phyloP scores from a whole-genome alignment of 2,888 invertebrate species.

The Lingula anatina region DNA sequence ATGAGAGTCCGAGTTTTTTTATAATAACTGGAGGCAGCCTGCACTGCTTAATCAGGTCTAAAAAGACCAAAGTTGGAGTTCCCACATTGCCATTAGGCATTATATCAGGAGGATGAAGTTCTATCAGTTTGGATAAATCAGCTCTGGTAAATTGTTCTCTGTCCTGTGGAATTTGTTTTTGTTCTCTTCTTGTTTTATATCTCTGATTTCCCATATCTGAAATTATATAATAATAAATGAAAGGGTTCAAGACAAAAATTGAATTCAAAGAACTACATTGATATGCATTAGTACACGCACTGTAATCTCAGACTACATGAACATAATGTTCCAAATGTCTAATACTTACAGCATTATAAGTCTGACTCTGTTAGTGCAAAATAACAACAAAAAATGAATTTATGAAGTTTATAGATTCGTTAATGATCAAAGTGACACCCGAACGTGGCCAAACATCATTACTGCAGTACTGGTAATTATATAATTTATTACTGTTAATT shows the following conservation, averaged over 20 bases:
- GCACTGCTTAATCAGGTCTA: slow-evolving; percentile 54
- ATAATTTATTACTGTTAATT: too few species aligned
- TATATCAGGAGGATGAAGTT: slow-evolving; percentile 43
- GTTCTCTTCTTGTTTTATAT: slow-evolving; percentile 33
- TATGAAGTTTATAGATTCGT: too few species aligned
- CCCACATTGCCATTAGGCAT: slow-evolving; percentile 60
- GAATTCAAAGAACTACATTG: not conserved
- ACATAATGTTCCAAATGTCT: too few species aligned
- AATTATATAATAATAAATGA: not conserved
- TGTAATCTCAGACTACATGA: not conserved
- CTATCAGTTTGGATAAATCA: slow-evolving; percentile 37
- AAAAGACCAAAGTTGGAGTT: slow-evolving; percentile 55
- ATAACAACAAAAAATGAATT: too few species aligned
- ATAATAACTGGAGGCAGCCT: slow-evolving; percentile 54
- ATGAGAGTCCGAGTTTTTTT: slow-evolving; percentile 51
- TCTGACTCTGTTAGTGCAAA: too few species aligned
- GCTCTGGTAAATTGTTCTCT: slow-evolving; percentile 32
- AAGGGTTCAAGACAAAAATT: not conserved
- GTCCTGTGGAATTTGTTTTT: slow-evolving; percentile 26
- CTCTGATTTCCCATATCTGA: not conserved
- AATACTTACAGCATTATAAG: too few species aligned
- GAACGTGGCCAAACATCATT: too few species aligned
- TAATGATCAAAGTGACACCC: too few species aligned
- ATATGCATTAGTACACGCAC: not conserved
- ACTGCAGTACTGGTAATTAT: too few species aligned